phyloP scores from a whole-genome alignment of 2,797 vertebrate genomes.

The Emys orbicularis region DNA sequence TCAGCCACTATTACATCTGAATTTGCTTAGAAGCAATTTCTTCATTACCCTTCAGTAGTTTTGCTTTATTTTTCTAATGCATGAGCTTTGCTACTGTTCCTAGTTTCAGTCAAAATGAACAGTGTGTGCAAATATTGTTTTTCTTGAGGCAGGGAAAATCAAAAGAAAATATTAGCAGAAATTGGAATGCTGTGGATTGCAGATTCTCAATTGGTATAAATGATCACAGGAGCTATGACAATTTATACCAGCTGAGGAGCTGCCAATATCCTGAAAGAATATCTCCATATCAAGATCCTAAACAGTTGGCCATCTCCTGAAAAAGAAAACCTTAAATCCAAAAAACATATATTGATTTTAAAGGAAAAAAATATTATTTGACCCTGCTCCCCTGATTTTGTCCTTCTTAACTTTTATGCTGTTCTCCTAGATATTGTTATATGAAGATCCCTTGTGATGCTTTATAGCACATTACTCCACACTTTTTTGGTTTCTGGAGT shows the following conservation, averaged over 20 bases:
- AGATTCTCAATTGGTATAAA: not conserved
- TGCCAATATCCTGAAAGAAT: not conserved
- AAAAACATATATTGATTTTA: not conserved
- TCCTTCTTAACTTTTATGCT: not conserved
- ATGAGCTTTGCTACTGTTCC: not conserved
- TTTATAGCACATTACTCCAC: constrained; percentile 25
- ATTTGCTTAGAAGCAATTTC: constrained; percentile 10
- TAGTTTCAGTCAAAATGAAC: not conserved
- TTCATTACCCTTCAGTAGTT: not conserved
- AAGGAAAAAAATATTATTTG: not conserved
- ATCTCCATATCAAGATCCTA: not conserved
- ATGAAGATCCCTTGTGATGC: constrained; percentile 33
- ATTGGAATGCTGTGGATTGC: not conserved
- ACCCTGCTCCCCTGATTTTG: not conserved
- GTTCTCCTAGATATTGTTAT: not conserved
- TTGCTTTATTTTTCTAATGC: not conserved
- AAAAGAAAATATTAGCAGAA: not conserved
- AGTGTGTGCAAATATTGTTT: not conserved
- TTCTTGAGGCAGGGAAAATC: not conserved
- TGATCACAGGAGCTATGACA: not conserved
- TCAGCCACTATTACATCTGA: not conserved
- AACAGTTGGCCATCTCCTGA: not conserved
- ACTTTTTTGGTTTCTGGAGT: constrained; percentile 66
- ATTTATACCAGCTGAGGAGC: not conserved
- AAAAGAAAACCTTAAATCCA: not conserved